Evolutionary conservation across 2,888 invertebrate genomes (phyloP), one percentile per base, ranked within the genome.

Genomic region (Amblyjoppa proteus): DNA sequence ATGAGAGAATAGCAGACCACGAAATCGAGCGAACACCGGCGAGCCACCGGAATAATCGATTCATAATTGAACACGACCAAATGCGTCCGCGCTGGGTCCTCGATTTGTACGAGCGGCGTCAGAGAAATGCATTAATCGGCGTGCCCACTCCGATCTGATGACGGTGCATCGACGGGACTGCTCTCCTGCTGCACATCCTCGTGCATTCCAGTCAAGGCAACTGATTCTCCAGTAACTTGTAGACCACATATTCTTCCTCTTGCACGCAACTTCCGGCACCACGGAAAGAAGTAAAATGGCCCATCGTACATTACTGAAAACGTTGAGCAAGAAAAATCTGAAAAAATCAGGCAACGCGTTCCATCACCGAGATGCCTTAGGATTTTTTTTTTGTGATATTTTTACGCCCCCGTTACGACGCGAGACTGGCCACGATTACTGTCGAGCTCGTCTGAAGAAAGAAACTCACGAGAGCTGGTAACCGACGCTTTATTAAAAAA

Each of bases 51-150:
- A 82, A 85, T 84, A 80, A 85, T 85, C 82, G 82, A 87, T 88
- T 84, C 82, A 84, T 87, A 87, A 88, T 85, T 85, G 74, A 84
- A 87, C 84, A 79, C 73, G 45, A 76, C 77, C 83, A 85, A 83
- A 83, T 83, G 66, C 66, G 68, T 34, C 28, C 45, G 53, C 69
- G 49, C 41, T 41, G 71, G 64, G n/a, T 16, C 34, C 64, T 9
- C 77, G 69, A 66, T 77, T 82, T 80, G 64, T 25, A 38, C 51
- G 56, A 45, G 64, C 58, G 49, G 51, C 58, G 70, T 61, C 13
- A 45, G 64, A 70, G 49, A 56, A 64, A 75, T 53, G n/a, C 38
- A 45, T 38, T 34, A 75, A 34, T 25, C 34, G 38, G 58, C 25
- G 34, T 49, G 25, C 38, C 9, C 20, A 31, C 31, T 38, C 51